These are phyloP conservation scores for Penaeus japonicus DNA, from an alignment of 1,140 invertebrate species.

Conservation along the genomic window DNA sequence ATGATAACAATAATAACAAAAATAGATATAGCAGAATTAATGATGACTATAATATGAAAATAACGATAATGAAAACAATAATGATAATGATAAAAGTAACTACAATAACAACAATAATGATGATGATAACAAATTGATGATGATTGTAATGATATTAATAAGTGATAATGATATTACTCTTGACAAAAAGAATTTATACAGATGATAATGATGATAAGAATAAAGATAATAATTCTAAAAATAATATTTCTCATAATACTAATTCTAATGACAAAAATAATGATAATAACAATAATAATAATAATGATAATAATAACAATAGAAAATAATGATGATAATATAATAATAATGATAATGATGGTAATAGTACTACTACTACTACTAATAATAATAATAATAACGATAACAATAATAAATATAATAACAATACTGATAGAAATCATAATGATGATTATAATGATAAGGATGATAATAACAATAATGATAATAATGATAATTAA, in stretches of 20 bases:
- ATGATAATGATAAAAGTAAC: neutral
- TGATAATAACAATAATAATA: too few relatives aligned
- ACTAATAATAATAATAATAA: conserved; percentile 7
- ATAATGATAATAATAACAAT: neutral
- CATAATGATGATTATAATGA: conserved; percentile 16
- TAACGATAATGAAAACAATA: conserved; percentile 1
- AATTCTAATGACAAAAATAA: too few relatives aligned
- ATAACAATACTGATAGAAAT: neutral
- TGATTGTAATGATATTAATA: neutral
- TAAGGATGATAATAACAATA: neutral
- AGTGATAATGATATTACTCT: too few relatives aligned
- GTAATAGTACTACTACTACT: neutral
- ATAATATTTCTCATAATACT: too few relatives aligned
- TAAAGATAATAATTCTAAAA: too few relatives aligned
- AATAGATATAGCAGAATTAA: neutral
- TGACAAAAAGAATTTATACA: too few relatives aligned
- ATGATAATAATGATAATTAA: neutral
- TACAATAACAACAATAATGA: neutral
- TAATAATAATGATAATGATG: neutral
- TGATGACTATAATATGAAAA: neutral
- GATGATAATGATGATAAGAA: too few relatives aligned
- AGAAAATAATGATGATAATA: neutral
- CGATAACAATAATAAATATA: neutral
- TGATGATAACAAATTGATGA: neutral
- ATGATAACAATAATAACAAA: conserved; percentile 8